Evolutionary conservation across 2,113 vertebrate species (phyloP).

Genomic region (Nannospalax galili): DNA sequence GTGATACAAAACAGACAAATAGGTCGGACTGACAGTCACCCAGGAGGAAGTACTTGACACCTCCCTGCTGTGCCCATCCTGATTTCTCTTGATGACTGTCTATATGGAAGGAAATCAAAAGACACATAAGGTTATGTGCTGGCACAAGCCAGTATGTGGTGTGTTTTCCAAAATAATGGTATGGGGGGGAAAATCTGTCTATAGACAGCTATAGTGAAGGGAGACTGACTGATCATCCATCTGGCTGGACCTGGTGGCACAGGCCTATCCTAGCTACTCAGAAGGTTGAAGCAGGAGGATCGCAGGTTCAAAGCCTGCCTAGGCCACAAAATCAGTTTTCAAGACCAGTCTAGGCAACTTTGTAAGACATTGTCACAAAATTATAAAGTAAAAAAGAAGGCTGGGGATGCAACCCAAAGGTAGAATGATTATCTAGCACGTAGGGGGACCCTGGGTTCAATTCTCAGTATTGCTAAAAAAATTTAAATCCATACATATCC

Average conservation of each 20-base stretch:
- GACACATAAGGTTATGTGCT: not conserved
- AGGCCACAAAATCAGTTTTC: not conserved
- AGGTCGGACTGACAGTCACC: not conserved
- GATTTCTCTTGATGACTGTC: not conserved
- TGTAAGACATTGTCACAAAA: not conserved
- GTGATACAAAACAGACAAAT: not conserved
- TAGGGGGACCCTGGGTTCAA: not conserved
- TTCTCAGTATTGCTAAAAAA: not conserved
- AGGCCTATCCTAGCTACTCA: not conserved
- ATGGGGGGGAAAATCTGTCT: not conserved
- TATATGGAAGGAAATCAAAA: not conserved
- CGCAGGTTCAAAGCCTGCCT: not conserved
- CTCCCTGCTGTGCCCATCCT: not conserved
- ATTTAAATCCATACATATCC: not conserved
- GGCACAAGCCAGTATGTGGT: not conserved
- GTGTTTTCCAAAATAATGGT: not conserved
- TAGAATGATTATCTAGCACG: not conserved
- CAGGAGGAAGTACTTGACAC: not conserved
- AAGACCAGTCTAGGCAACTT: not conserved
- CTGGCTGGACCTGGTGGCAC: not conserved
- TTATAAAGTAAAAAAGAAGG: not conserved
- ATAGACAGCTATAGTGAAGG: not conserved
- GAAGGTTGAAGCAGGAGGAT: not conserved
- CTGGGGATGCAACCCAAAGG: not conserved
- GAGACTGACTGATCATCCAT: not conserved